Evolutionary conservation across 2,113 vertebrate species (phyloP), one percentile per base, ranked within the genome.

Genomic region (Hemiscyllium ocellatum): DNA sequence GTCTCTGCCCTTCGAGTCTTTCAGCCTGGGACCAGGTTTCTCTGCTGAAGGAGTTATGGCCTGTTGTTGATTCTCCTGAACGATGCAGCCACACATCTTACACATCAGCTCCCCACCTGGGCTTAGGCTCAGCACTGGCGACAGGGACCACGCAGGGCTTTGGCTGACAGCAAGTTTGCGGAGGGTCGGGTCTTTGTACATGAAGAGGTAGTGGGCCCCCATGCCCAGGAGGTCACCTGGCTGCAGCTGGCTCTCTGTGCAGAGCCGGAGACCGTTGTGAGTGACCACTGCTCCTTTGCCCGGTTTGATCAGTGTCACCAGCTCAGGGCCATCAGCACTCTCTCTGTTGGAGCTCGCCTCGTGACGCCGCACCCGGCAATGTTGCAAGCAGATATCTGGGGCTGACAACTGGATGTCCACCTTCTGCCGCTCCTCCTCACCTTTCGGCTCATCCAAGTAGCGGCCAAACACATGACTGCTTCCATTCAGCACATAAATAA

Each of bases 161-260:
- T 97, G 96, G 24, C 42, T 10, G 47, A 15, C 29, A 0, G 94
- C 83, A 26, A 96, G 52, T 10, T 96, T 96, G 1, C 96, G 42
- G 4, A 91, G 96, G 6, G 97, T 97, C 1, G 97, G 98, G 96
- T 98, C 97, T 96, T 98, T 98, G 96, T 97, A 98, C 85, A 98
- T 97, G 95, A 98, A 98, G 87, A 98, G 87, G 96, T 98, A 98
- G 95, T 96, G 96, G 61, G 97, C 96, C 15, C 98, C 98, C 93
- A 98, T 47, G 1, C 97, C 97, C 10, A 98, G 96, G 13, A 98
- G 95, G 93, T 98, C 98, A 10, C 98, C 98, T 0, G 97, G 96
- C n/a, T 89, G 96, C 33, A 98, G 97, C 85, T 96, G 96, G 52
- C 95, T 96, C 68, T 97, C 97, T 5, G 93, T n/a, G 20, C 56